Evolutionary conservation across 2,113 vertebrate species (phyloP).

Genomic region (Coreoperca whiteheadi): DNA sequence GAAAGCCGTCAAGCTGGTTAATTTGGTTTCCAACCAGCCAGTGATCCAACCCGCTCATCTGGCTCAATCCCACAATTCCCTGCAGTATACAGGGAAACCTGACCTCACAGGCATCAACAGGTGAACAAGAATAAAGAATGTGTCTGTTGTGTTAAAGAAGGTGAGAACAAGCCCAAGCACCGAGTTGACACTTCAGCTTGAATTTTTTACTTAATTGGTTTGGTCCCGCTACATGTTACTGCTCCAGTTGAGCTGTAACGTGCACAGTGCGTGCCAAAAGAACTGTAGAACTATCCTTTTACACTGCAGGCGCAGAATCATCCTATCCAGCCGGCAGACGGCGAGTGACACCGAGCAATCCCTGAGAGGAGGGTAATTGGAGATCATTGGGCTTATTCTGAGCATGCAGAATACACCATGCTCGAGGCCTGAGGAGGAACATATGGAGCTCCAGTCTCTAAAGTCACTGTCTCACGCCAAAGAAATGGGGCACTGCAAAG

Average conservation of each 20-base stretch:
- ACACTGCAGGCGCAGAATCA: slow-evolving; percentile 81
- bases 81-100: slow-evolving; percentile 12
- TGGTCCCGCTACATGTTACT: slow-evolving; percentile 13
- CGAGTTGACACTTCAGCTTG: not conserved
- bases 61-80: slow-evolving; percentile 34
- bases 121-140: slow-evolving; percentile 27
- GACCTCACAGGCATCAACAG: slow-evolving; percentile 3
- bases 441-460: slow-evolving; percentile 55
- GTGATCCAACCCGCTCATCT: not conserved
- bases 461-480: slow-evolving; percentile 27
- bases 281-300: slow-evolving; percentile 77
- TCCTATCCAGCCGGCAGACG: slow-evolving; percentile 71
- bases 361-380: slow-evolving; percentile 84
- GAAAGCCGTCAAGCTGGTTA: not conserved
- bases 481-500: slow-evolving; percentile 44
- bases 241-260: slow-evolving; percentile 67
- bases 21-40: not conserved
- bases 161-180: slow-evolving; percentile 21
- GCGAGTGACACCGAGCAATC: slow-evolving; percentile 84
- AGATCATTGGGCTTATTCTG: slow-evolving; percentile 82
- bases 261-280: slow-evolving; percentile 42
- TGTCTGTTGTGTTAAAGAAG: slow-evolving; percentile 5
- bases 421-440: slow-evolving; percentile 52
- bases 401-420: slow-evolving; percentile 69
- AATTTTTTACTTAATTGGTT: slow-evolving; percentile 51